Evolutionary conservation across 35 echinoderm and acorn worm genomes (phyloP).

Genomic region (Anneissia japonica): DNA sequence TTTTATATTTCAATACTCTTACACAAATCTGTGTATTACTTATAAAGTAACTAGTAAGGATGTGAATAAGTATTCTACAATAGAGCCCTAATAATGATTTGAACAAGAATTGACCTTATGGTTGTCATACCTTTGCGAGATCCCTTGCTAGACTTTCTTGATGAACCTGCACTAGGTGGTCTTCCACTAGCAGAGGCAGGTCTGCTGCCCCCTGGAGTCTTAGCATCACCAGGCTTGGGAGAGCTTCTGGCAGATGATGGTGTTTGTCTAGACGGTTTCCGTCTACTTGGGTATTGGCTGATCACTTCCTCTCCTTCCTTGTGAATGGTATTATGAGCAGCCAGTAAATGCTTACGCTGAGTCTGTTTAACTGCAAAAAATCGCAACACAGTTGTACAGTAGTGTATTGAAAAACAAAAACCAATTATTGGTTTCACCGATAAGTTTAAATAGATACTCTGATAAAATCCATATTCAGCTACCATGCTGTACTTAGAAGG

Average conservation of each 20-base stretch:
- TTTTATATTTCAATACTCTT: no score
- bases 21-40: no score
- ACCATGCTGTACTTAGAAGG: no score
- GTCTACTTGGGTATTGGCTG: constrained; percentile 6
- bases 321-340: constrained; percentile 82
- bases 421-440: neutral
- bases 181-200: neutral
- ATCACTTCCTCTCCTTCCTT: constrained; percentile 73
- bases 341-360: constrained; percentile 76
- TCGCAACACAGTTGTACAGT: neutral
- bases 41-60: no score
- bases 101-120: no score
- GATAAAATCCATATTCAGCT: no score
- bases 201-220: neutral
- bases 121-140: constrained; percentile 31
- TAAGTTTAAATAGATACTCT: neutral
- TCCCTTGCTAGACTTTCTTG: constrained; percentile 17
- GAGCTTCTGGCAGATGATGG: constrained; percentile 10
- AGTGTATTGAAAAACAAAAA: neutral
- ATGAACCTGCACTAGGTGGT: neutral
- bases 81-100: no score
- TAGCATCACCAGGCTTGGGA: neutral
- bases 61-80: no score
- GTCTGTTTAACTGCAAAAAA: constrained; percentile 60
- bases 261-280: constrained; percentile 8